phyloP scores from a whole-genome alignment of 2,113 vertebrate species.

The Oryzias woworae region DNA sequence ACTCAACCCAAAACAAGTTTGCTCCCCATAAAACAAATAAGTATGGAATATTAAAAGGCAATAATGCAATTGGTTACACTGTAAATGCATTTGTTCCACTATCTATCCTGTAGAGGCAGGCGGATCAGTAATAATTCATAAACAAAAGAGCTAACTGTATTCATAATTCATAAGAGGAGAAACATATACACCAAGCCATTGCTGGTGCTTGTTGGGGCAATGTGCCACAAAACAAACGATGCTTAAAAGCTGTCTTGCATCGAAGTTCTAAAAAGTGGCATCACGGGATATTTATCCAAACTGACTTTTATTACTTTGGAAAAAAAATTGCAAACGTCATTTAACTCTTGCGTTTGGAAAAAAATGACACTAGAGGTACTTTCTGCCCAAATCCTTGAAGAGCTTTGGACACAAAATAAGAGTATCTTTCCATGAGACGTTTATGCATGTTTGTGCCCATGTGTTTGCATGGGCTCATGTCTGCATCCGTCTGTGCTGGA shows the following conservation, averaged over 20 bases:
- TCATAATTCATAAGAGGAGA: slow-evolving; percentile 74
- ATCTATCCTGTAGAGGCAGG: slow-evolving; percentile 65
- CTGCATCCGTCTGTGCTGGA: slow-evolving; percentile 26
- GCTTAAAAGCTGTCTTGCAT: slow-evolving; percentile 5
- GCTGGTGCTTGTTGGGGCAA: slow-evolving; percentile 32
- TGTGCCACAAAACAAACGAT: slow-evolving; percentile 20
- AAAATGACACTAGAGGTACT: background rate
- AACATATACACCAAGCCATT: slow-evolving; percentile 64
- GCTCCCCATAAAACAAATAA: slow-evolving; percentile 56
- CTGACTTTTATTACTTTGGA: background rate
- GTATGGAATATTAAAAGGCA: slow-evolving; percentile 60
- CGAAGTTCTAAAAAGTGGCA: background rate
- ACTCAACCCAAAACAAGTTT: slow-evolving; percentile 61
- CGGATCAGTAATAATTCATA: slow-evolving; percentile 75
- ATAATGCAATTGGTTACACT: slow-evolving; percentile 59
- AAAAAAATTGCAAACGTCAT: background rate
- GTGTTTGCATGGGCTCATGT: background rate
- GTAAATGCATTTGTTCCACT: slow-evolving; percentile 69
- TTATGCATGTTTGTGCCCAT: too few relatives aligned
- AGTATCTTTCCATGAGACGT: background rate
- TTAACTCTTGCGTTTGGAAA: background rate
- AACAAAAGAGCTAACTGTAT: slow-evolving; percentile 73
- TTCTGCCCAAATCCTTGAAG: background rate
- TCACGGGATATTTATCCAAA: background rate
- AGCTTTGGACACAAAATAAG: slow-evolving; percentile 11